phyloP scores from a whole-genome alignment of 2,888 invertebrate genomes.

The Octonoba sinensis region DNA sequence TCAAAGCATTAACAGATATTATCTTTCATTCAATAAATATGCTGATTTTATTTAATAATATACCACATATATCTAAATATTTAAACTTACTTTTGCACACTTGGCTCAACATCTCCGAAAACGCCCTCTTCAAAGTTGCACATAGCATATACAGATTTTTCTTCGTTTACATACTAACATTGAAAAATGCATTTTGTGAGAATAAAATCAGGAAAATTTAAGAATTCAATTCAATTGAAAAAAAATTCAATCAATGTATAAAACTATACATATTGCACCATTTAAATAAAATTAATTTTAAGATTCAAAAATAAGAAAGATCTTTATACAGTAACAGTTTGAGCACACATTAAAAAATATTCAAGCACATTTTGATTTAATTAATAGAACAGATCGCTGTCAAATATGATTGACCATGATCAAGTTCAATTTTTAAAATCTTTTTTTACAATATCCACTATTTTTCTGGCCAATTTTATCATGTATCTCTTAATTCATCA shows the following conservation, averaged over 20 bases:
- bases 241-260: not conserved
- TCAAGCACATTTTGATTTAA: too few relatives aligned
- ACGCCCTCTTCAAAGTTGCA: conserved; percentile 87
- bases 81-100: conserved; percentile 77
- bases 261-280: not conserved
- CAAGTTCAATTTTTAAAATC: too few relatives aligned
- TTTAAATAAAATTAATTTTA: not conserved
- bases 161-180: conserved; percentile 66
- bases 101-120: conserved; percentile 82
- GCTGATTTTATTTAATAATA: too few relatives aligned
- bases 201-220: not conserved
- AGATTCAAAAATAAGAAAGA: not conserved
- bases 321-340: not conserved
- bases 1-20: too few relatives aligned
- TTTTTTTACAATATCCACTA: too few relatives aligned
- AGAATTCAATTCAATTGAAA: too few relatives aligned
- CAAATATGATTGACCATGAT: too few relatives aligned
- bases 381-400: too few relatives aligned
- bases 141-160: conserved; percentile 85
- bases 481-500: too few relatives aligned
- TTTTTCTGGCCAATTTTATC: too few relatives aligned
- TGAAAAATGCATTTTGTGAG: not conserved
- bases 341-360: too few relatives aligned
- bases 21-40: too few relatives aligned
- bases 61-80: conserved; percentile 3